Percentiles rank a stretch among this genome's conserved stretches.
Conservation (phyloP, 1,140 invertebrate genomes). For the Philotrypesis tridentata region DNA sequence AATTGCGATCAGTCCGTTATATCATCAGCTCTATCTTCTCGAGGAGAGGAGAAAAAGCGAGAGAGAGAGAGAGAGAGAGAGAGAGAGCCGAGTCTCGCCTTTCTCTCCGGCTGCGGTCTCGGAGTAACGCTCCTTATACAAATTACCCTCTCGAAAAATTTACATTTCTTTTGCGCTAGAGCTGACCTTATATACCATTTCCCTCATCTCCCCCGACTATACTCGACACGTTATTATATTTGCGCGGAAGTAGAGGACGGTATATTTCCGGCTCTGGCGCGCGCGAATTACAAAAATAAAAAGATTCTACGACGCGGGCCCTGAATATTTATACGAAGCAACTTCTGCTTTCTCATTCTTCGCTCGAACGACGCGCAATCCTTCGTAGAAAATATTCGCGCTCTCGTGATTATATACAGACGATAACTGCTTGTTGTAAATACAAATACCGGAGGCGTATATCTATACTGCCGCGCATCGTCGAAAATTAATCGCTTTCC, state of each 20-base stretch:
- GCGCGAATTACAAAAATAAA: background rate
- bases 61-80: background rate
- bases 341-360: too few species aligned
- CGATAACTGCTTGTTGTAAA: too few species aligned
- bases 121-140: background rate
- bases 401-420: too few species aligned
- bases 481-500: too few species aligned
- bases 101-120: background rate
- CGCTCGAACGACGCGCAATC: too few species aligned
- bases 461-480: too few species aligned
- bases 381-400: too few species aligned
- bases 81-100: background rate
- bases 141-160: background rate
- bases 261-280: background rate
- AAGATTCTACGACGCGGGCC: background rate
- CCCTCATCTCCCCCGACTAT: background rate
- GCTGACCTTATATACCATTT: background rate
- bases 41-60: too few species aligned
- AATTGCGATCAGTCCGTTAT: background rate
- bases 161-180: background rate
- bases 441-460: too few species aligned
- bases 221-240: background rate
- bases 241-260: too few species aligned
- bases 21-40: background rate
- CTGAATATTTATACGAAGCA: background rate